A percentile compares a stretch with the other conserved stretches of the same genome.
phyloP scores from a whole-genome alignment of 1,140 invertebrate genomes.

The Drepana arcuata region DNA sequence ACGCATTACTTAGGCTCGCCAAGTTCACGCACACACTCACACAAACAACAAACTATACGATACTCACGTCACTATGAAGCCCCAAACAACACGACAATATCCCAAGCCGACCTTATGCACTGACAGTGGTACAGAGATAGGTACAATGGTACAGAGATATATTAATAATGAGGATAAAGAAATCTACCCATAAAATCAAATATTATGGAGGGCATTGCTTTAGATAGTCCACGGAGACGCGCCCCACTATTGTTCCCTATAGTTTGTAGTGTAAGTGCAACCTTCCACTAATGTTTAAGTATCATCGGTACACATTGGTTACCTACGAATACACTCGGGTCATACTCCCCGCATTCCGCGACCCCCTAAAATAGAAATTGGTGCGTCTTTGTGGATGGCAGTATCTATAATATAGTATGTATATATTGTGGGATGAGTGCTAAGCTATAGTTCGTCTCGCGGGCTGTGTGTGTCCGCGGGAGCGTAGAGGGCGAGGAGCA shows the following conservation, averaged over 20 bases:
- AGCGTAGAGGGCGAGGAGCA: conserved; percentile 6
- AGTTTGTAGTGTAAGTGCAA: no score
- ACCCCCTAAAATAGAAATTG: not conserved
- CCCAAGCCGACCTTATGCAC: no score
- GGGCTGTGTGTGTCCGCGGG: conserved; percentile 2
- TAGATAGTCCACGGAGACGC: no score
- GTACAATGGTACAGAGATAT: not conserved
- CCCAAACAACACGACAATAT: no score
- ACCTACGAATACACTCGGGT: not conserved
- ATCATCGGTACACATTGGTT: no score
- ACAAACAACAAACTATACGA: no score
- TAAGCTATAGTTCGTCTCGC: conserved; percentile 30
- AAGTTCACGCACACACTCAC: no score
- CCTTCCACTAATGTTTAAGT: no score
- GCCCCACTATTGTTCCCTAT: no score
- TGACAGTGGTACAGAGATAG: no score
- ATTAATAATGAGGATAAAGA: not conserved
- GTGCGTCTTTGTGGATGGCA: not conserved
- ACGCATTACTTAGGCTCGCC: not conserved
- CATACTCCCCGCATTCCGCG: not conserved
- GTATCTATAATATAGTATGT: not conserved
- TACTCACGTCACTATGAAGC: not conserved
- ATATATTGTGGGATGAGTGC: no score
- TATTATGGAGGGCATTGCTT: no score
- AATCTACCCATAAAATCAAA: not conserved